Evolutionary conservation across 2,888 invertebrate genomes (phyloP), one percentile per base, ranked within the genome.

Genomic region (Ormyrus nitidulus): DNA sequence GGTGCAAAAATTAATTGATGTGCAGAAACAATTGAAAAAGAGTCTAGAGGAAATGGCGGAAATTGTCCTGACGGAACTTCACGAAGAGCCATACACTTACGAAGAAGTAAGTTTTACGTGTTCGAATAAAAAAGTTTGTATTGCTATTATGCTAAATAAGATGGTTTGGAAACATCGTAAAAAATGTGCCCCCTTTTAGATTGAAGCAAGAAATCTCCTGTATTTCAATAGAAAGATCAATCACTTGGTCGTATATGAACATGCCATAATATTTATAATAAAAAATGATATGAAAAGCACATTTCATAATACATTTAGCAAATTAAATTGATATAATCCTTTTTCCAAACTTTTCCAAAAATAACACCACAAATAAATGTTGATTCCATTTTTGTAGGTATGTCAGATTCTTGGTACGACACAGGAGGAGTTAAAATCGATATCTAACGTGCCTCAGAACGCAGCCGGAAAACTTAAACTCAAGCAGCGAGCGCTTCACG

Each of bases 401-500:
- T 90, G 90, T 81, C 84, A 91, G 70, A 92, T 93, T 81, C 91
- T 96, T 73, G 92, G 91, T 66, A 91, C 94, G 6, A 91, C 91
- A 71, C 91, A 93, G 85, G 92, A 93, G 51, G 93, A 94, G 85
- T 91, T 98, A 84, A 93, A 94, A 82, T 91, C 93, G 48, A 92
- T 92, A 83, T 94, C 95, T 84, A 91, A 97, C 68, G 94, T 94
- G 65, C 90, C 91, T 77, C 94, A 95, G 11, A 91, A 91, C 77
- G 90, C 93, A 82, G 92, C 95, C 85, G 88, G 92, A 83, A 91
- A 92, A 84, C 96, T 97, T 87, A 95, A 97, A 90, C 92, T 99
- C 54, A 93, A 93, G 83, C 95, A 98, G 88, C 93, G 99, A 83
- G 97, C 98, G 5, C 91, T 95, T 49, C 99, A 99, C 89, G 99